Conservation (phyloP, 1,140 invertebrate genomes). For the Bombus pyrosoma region DNA sequence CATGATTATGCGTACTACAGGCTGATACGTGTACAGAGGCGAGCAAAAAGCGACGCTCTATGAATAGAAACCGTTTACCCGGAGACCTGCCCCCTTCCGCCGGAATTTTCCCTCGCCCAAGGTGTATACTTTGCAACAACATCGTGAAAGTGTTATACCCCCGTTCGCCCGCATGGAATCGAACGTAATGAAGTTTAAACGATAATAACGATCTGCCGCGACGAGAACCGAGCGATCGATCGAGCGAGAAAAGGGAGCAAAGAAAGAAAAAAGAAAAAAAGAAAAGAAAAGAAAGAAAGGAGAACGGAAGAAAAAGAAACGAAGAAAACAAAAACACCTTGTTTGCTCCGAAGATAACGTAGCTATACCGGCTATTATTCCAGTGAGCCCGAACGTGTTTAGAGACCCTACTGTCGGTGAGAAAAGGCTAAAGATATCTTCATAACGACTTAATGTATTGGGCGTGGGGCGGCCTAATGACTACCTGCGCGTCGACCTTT, state of each 20-base stretch:
- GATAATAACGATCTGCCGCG: background rate
- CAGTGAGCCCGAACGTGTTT: constrained; percentile 42
- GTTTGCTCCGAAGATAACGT: constrained; percentile 47
- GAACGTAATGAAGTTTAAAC: constrained; percentile 5
- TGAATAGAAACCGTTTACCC: background rate
- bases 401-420: constrained; percentile 57
- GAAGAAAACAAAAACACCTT: constrained; percentile 32
- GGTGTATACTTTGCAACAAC: constrained; percentile 3
- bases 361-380: constrained; percentile 36
- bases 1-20: background rate
- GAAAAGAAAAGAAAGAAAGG: too few species aligned
- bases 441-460: constrained; percentile 74
- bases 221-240: background rate
- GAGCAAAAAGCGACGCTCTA: background rate
- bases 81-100: background rate
- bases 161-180: background rate
- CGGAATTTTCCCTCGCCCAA: background rate
- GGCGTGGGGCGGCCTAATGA: constrained; percentile 72
- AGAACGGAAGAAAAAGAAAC: background rate
- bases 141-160: constrained; percentile 9
- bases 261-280: background rate
- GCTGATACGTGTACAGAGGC: background rate
- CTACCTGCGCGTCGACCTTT: constrained; percentile 65
- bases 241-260: background rate
- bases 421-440: constrained; percentile 71